Evolutionary conservation across 2,888 invertebrate species (phyloP).

Genomic region (Arrhopalites spinosus): DNA sequence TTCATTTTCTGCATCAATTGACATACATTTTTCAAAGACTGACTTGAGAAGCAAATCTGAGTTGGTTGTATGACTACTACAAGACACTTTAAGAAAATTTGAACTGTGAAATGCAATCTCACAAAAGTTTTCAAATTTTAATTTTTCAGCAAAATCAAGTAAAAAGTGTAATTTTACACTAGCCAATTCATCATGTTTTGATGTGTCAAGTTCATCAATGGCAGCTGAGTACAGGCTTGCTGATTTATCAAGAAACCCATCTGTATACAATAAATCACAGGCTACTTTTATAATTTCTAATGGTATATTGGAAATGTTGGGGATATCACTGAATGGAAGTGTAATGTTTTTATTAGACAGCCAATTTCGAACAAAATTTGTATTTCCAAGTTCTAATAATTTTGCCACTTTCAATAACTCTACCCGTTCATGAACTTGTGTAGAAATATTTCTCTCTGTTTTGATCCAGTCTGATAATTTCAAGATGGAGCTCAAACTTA

Average conservation of each 20-base stretch:
- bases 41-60: too few species aligned
- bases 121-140: neutral
- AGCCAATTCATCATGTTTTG: neutral
- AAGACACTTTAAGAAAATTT: neutral
- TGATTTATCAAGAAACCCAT: conserved; percentile 5
- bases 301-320: neutral
- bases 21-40: neutral
- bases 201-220: neutral
- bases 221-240: conserved; percentile 7
- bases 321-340: neutral
- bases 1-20: conserved; percentile 13
- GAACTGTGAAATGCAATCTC: neutral
- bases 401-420: neutral
- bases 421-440: neutral
- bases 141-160: conserved; percentile 17
- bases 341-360: neutral
- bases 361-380: neutral
- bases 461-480: conserved; percentile 18
- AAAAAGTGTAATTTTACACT: conserved; percentile 10
- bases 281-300: conserved; percentile 10
- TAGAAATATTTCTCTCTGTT: neutral
- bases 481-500: neutral
- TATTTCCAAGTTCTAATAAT: conserved; percentile 3
- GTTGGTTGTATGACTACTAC: too few species aligned
- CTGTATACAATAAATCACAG: conserved; percentile 8